These are phyloP conservation scores for Larimichthys polyactis DNA, from an alignment of 2,113 vertebrate species.

Conservation along the genomic window DNA sequence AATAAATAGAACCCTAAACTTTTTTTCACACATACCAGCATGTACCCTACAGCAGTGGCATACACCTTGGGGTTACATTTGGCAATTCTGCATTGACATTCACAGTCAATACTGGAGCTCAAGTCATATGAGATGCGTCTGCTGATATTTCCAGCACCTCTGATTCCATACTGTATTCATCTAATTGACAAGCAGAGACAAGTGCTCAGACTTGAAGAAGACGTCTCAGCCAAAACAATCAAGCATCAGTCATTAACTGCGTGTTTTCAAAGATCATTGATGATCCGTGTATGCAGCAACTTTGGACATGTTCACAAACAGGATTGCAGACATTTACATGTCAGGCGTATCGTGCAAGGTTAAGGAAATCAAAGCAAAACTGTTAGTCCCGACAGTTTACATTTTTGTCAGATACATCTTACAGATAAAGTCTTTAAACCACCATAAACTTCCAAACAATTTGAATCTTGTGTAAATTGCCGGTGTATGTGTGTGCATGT, in stretches of 20 bases:
- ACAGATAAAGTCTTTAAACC: neutral
- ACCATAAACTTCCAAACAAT: neutral
- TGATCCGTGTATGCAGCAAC: neutral
- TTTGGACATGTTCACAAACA: conserved; percentile 19
- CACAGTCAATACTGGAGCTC: neutral
- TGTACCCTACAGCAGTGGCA: neutral
- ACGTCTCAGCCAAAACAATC: conserved; percentile 24
- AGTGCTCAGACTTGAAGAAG: conserved; percentile 34
- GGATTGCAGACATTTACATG: neutral
- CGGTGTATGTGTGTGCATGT: conserved; percentile 16
- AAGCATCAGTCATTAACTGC: conserved; percentile 33
- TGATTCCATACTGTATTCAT: conserved; percentile 20
- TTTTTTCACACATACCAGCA: neutral
- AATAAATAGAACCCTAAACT: neutral
- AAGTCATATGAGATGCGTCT: neutral
- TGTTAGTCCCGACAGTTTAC: neutral
- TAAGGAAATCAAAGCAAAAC: neutral
- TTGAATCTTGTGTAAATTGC: neutral
- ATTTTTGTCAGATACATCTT: neutral
- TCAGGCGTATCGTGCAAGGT: neutral
- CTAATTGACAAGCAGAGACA: conserved; percentile 12
- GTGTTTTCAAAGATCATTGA: conserved; percentile 8
- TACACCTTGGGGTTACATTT: neutral
- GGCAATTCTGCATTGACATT: neutral
- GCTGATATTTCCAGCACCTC: conserved; percentile 3